These are phyloP conservation scores for Caprella mutica DNA, from an alignment of 2,888 invertebrate genomes.

Conservation along the genomic window DNA sequence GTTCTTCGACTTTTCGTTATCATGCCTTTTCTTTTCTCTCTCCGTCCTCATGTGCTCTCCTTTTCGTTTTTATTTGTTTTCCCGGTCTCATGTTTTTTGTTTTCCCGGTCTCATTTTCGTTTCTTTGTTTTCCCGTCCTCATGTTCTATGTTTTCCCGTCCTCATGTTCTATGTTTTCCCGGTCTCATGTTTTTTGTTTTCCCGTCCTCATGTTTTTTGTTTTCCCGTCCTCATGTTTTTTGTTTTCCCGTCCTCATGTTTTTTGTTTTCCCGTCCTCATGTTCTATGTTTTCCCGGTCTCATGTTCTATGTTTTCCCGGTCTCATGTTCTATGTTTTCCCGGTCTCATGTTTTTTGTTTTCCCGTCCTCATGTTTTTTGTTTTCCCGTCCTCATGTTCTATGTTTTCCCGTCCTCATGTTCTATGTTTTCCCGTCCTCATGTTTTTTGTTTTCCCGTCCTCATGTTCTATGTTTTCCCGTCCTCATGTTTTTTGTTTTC, in stretches of 20 bases:
- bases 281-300: not conserved
- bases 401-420: not conserved
- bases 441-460: too few relatives aligned
- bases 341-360: not conserved
- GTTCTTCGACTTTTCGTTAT: not conserved
- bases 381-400: not conserved
- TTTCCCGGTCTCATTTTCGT: too few relatives aligned
- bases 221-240: conserved; percentile 10
- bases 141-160: too few relatives aligned
- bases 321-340: not conserved
- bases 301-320: not conserved
- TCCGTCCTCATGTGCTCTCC: not conserved
- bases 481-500: too few relatives aligned
- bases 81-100: too few relatives aligned
- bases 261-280: conserved; percentile 1
- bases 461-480: too few relatives aligned
- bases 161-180: too few relatives aligned
- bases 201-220: conserved; percentile 3
- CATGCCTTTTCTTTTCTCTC: not conserved
- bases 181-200: not conserved
- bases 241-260: conserved; percentile 10
- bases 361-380: not conserved
- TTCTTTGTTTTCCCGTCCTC: too few relatives aligned
- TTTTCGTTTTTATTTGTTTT: not conserved
- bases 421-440: too few relatives aligned